Conservation (phyloP, 2,113 vertebrate species). For the Podarcis cretensis region DNA sequence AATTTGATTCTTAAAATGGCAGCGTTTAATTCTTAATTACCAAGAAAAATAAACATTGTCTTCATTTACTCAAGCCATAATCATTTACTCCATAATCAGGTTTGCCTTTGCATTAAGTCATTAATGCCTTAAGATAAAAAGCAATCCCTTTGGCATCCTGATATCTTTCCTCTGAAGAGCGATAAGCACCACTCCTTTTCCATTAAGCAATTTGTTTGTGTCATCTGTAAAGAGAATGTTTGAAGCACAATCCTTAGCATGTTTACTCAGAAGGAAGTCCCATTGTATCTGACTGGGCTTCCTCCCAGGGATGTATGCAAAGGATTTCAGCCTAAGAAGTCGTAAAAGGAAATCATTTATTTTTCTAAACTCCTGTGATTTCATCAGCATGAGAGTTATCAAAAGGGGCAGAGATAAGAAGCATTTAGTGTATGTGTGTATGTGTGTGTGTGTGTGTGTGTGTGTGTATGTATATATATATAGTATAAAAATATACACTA, state of each 20-base stretch:
- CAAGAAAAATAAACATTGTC: not conserved
- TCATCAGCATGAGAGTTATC: conserved; percentile 26
- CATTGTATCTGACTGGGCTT: not conserved
- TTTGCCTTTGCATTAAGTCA: conserved; percentile 10
- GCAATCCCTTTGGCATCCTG: conserved; percentile 18
- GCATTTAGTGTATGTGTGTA: not conserved
- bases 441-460: too few species aligned
- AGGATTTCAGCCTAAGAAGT: not conserved
- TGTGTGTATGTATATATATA: too few species aligned
- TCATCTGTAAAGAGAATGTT: conserved; percentile 32
- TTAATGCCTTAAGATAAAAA: conserved; percentile 1
- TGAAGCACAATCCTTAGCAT: not conserved
- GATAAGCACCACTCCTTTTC: conserved; percentile 16
- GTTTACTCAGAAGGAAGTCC: not conserved
- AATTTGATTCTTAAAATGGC: not conserved
- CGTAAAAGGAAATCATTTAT: conserved; percentile 29
- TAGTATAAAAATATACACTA: too few species aligned
- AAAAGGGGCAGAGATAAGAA: not conserved
- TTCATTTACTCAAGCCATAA: not conserved
- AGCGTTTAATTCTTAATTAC: conserved; percentile 2
- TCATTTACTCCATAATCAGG: not conserved
- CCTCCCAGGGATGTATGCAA: not conserved
- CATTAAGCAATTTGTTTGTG: conserved; percentile 18
- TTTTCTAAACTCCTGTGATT: conserved; percentile 12
- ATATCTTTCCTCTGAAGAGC: not conserved